Base-by-base conservation (phyloP, 2,113 vertebrate genomes). In the Cottus gobio region DNA sequence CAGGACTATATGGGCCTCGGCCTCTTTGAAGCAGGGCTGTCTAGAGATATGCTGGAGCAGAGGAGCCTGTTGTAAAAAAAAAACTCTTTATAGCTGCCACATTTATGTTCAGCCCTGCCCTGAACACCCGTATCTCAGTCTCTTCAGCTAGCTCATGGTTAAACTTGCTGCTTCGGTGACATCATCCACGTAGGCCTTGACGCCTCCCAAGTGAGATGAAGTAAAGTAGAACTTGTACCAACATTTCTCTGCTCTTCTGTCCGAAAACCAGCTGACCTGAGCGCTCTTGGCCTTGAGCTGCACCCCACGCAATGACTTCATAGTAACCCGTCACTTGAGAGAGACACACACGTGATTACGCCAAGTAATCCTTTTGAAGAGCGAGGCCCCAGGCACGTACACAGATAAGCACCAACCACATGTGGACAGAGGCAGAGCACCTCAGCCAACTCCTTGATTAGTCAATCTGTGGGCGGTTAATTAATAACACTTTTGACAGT, bases 21-120 rank as follows among this genome's bases (percentile, higher is more conserved):
- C 15, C 48, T 60, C 87, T 91, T 90, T 93, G 88, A 92, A 89
- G 90, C 73, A 11, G 16, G 16, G 39, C 79, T 65, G 81, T 79
- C 64, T 63, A 78, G 50, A 83, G 84, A 89, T 87, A 86, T 65
- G 85, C 71, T 71, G 20, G 62, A 71, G 58, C 52, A 48, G 58
- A 77, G 52, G 70, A 83, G 64, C 77, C 57, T 24, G 67, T 73
- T 54, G 70, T 78, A 79, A 83, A 90, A 84, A 71, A 75, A 24
- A 30, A n/a, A 28, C 50, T 48, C 78, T 92, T 89, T 88, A 85
- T 66, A 85, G 81, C 85, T 26, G 65, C 39, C 66, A 79, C 82
- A 85, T 87, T 85, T 56, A 20, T 56, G 31, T 70, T 67, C 3
- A 48, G 48, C 79, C 60, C 52, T 76, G 50, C 42, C 34, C 54